Evolutionary conservation across 2,888 invertebrate genomes (phyloP).

Genomic region (Atrina japonica): DNA sequence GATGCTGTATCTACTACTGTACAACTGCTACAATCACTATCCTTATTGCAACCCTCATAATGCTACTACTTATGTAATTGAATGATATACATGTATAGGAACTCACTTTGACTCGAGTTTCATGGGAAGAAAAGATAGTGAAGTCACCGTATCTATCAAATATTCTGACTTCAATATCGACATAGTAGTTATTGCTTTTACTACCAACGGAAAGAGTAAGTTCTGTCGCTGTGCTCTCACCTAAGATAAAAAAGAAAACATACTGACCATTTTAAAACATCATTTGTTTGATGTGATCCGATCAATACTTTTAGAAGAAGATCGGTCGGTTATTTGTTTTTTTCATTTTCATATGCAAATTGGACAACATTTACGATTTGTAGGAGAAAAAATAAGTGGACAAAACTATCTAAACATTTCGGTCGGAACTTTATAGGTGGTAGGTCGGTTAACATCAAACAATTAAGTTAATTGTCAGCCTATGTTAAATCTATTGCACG

Average conservation of each 20-base stretch:
- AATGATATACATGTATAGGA: background rate
- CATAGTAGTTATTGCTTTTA: slow-evolving; percentile 34
- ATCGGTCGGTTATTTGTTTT: no score
- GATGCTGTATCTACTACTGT: no score
- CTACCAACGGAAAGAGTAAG: slow-evolving; percentile 46
- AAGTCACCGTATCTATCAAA: slow-evolving; percentile 55
- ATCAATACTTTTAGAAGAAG: background rate
- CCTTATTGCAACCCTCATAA: no score
- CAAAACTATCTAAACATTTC: no score
- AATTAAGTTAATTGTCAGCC: no score
- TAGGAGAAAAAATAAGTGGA: background rate
- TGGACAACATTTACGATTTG: background rate
- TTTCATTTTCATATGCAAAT: no score
- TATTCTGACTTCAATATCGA: slow-evolving; percentile 49
- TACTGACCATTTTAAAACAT: no score
- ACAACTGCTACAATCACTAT: no score
- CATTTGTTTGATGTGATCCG: background rate
- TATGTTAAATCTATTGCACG: no score
- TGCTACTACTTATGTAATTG: no score
- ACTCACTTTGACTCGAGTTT: slow-evolving; percentile 19
- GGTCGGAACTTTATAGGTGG: no score
- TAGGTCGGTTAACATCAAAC: no score
- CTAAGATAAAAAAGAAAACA: slow-evolving; percentile 2
- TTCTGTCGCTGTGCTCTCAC: slow-evolving; percentile 32
- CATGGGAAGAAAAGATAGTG: slow-evolving; percentile 25